A percentile compares a stretch with the other conserved stretches of the same genome.
phyloP scores from a whole-genome alignment of 1,140 invertebrate species.

The Penaeus indicus region DNA sequence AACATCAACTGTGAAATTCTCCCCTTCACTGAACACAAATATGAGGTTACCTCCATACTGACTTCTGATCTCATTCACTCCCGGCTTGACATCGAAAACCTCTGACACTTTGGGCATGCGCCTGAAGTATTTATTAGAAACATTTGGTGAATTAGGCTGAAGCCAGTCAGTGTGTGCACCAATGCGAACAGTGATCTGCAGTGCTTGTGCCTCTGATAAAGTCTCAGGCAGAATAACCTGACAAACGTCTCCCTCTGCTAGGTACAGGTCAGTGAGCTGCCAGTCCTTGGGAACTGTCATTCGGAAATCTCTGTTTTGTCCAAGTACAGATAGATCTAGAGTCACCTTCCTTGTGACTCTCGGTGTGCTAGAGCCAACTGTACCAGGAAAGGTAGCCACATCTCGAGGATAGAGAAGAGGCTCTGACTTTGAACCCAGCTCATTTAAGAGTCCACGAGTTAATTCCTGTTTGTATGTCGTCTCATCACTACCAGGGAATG shows the following conservation, averaged over 20 bases:
- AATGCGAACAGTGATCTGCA: constrained; percentile 41
- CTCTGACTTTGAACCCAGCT: constrained; percentile 5
- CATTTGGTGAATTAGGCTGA: constrained; percentile 24
- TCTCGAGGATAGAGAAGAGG: constrained; percentile 12
- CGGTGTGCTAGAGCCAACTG: background rate
- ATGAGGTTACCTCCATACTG: constrained; percentile 49
- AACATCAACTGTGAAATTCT: background rate
- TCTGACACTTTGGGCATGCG: constrained; percentile 41
- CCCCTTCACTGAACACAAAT: constrained; percentile 25
- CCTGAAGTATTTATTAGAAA: background rate
- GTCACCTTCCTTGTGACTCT: background rate
- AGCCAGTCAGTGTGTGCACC: constrained; percentile 40
- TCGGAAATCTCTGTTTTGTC: constrained; percentile 14
- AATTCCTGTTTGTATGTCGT: constrained; percentile 38
- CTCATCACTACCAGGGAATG: constrained; percentile 2
- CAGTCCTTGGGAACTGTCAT: constrained; percentile 45
- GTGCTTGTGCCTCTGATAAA: constrained; percentile 1
- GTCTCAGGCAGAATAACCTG: constrained; percentile 21
- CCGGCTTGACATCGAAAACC: constrained; percentile 36
- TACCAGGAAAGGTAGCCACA: constrained; percentile 26
- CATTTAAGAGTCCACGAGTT: constrained; percentile 29
- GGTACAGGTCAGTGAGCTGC: constrained; percentile 39
- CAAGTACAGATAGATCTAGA: background rate
- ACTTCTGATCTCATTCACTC: constrained; percentile 22
- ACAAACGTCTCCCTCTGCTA: constrained; percentile 20